Evolutionary conservation across 2,888 invertebrate genomes (phyloP), one percentile per base, ranked within the genome.

Genomic region (Mesoligia furuncula): DNA sequence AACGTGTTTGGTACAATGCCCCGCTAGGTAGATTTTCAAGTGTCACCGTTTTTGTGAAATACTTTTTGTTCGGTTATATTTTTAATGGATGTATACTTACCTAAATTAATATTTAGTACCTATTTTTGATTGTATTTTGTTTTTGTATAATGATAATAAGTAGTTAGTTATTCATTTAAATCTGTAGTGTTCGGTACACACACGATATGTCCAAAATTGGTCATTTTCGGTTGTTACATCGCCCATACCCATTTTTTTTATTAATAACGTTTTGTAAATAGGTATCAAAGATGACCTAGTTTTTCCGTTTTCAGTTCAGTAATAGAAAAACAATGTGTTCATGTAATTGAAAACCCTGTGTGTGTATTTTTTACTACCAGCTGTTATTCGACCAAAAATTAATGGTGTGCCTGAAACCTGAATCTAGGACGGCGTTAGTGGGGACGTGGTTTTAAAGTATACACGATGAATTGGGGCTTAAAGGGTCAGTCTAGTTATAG

Each of bases 1-100:
- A 61, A 65, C 31, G 70, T 80, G 68, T 64, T 75, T 65, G 2
- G 77, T 77, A 62, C 70, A 77, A 70, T 80, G 54, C 51, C 27
- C 69, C 76, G 83, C 36, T 36, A 15, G 13, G 15, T 68, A 17
- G 24, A 15, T 54, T 54, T 51, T 54, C 0, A 59, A 66, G 51
- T 66, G 75, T 75, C 27, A 51, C 51, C 9, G 13, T 24, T 36
- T 80, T 76, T 36, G n/a, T 76, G n/a, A 11, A 69, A 59, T 57
- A 13, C 7, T 59, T 69, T 69, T 69, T n/a, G 24, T 15, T 71
- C 42, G 31, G 39, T 51, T 3, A 51, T 51, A 7, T 31, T 71
- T 71, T 65, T 7, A 31, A 9, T 66, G 27, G 13, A 45, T 31
- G 17, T 54, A 42, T 0, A 2, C 3, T 0, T 0, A 42, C 42